Conservation (phyloP, 1,140 invertebrate genomes). For the Chelonus insularis region DNA sequence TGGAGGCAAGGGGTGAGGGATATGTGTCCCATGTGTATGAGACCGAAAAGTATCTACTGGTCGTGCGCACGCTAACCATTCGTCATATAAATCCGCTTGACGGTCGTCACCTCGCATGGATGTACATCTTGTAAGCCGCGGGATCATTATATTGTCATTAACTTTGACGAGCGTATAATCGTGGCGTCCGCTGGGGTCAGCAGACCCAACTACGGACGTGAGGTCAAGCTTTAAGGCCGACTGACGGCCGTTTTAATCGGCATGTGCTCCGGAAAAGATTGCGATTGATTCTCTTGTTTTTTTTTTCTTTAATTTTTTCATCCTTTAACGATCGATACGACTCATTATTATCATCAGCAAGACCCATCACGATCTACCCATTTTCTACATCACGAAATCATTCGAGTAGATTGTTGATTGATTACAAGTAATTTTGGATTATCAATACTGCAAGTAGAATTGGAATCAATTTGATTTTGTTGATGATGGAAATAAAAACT, state of each 20-base stretch:
- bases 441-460: constrained; percentile 13
- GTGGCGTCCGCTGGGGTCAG: constrained; percentile 37
- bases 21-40: too few relatives aligned
- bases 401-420: constrained; percentile 26
- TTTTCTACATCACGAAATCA: constrained; percentile 28
- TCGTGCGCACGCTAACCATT: constrained; percentile 27
- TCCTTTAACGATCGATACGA: constrained; percentile 2
- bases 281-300: constrained; percentile 18
- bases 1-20: too few relatives aligned
- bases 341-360: constrained; percentile 13
- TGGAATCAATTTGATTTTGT: not conserved
- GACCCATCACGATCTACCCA: constrained; percentile 22
- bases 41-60: constrained; percentile 7
- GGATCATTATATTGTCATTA: constrained; percentile 51
- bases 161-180: constrained; percentile 52
- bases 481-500: not conserved
- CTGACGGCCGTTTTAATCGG: constrained; percentile 27
- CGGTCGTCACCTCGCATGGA: constrained; percentile 20
- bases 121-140: constrained; percentile 22
- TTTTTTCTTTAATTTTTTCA: constrained; percentile 5
- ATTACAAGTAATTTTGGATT: constrained; percentile 23
- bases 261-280: constrained; percentile 19
- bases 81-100: constrained; percentile 26
- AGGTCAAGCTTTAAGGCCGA: constrained; percentile 22
- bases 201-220: constrained; percentile 27